Conservation (phyloP, 2,888 invertebrate species). For the Synergus gifuensis region DNA sequence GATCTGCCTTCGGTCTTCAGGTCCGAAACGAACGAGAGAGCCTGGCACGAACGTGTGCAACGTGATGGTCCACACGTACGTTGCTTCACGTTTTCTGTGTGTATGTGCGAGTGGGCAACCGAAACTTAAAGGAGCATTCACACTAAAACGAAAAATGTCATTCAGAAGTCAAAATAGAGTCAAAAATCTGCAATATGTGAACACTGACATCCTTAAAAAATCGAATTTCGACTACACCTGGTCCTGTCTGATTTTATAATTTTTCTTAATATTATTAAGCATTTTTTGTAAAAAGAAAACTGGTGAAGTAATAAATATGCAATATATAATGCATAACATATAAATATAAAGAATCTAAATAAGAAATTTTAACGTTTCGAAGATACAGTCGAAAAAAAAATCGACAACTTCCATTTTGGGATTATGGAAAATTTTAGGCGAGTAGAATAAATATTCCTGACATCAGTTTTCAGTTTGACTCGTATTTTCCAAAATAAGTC, state of each 20-base stretch:
- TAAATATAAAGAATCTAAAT: no score
- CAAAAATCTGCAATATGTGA: neutral
- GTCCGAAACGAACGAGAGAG: slow-evolving; percentile 72
- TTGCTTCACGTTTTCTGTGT: slow-evolving; percentile 60
- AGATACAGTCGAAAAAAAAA: no score
- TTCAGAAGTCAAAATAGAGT: neutral
- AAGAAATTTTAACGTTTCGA: no score
- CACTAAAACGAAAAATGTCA: slow-evolving; percentile 52
- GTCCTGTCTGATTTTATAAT: neutral
- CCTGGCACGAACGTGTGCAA: slow-evolving; percentile 56
- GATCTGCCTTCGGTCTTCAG: slow-evolving; percentile 77
- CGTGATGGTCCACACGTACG: slow-evolving; percentile 55
- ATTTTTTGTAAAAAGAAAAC: no score
- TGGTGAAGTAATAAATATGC: no score
- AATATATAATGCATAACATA: no score
- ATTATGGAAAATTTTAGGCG: no score
- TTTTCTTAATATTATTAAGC: neutral
- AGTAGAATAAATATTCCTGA: no score
- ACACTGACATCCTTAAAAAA: no score
- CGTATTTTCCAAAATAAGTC: no score
- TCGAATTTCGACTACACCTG: neutral
- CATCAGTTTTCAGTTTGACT: no score
- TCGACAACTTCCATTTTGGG: no score
- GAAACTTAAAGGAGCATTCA: slow-evolving; percentile 68
- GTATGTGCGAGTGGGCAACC: slow-evolving; percentile 72